Conservation (phyloP, 2,113 vertebrate species). For the Psettodes erumei region DNA sequence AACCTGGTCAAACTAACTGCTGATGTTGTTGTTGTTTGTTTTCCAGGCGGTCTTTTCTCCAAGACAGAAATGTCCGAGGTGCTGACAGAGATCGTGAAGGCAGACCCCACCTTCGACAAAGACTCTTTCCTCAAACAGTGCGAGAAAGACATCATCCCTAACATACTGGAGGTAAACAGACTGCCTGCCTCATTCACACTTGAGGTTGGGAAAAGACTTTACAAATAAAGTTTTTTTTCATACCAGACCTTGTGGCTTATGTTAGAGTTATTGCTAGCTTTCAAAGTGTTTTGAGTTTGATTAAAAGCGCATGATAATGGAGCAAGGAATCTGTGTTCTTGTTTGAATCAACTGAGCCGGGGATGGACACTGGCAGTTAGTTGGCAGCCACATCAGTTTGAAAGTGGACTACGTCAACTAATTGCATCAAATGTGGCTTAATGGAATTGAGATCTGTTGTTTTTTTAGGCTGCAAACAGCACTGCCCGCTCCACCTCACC, state of each 20-base stretch:
- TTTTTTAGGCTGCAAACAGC: neutral
- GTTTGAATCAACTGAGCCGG: neutral
- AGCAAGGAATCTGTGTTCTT: neutral
- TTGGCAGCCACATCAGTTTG: neutral
- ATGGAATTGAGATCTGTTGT: neutral
- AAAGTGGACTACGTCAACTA: neutral
- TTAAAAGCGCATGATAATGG: neutral
- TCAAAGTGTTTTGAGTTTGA: neutral
- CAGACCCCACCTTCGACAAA: conserved; percentile 90
- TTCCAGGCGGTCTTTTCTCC: conserved; percentile 92
- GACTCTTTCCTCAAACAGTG: conserved; percentile 90
- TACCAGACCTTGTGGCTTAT: neutral
- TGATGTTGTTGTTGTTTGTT: conserved; percentile 20
- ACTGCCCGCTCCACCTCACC: neutral
- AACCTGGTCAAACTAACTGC: neutral
- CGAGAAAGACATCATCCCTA: conserved; percentile 91
- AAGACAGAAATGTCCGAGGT: conserved; percentile 94
- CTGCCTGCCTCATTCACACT: neutral
- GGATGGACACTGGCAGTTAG: neutral
- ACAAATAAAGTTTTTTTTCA: neutral
- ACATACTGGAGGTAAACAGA: conserved; percentile 88
- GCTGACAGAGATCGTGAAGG: conserved; percentile 90
- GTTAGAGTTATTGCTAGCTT: neutral
- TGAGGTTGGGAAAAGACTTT: neutral
- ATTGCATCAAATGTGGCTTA: neutral